Evolutionary conservation across 2,113 vertebrate genomes (phyloP).

Genomic region (Rhabdomys dilectus): DNA sequence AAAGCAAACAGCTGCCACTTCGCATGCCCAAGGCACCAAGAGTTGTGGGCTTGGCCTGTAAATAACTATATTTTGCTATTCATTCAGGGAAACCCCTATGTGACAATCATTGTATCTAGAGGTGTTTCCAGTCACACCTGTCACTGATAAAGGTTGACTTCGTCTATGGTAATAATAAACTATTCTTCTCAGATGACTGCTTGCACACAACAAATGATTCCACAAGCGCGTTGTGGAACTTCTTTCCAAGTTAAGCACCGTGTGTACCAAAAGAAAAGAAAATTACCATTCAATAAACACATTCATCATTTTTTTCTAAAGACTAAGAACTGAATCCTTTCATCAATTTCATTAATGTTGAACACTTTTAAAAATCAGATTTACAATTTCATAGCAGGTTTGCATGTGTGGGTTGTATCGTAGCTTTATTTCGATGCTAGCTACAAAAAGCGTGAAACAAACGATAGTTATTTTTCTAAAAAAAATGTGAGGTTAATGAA

Average conservation of each 20-base stretch:
- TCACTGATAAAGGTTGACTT: constrained; percentile 32
- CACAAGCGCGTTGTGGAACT: constrained; percentile 23
- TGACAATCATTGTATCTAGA: constrained; percentile 25
- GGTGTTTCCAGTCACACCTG: not conserved
- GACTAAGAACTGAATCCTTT: constrained; percentile 49
- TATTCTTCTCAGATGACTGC: constrained; percentile 32
- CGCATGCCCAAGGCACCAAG: not conserved
- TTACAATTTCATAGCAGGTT: constrained; percentile 20
- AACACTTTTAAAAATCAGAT: constrained; percentile 47
- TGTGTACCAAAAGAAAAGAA: constrained; percentile 37
- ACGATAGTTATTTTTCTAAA: not conserved
- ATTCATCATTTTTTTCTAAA: constrained; percentile 36
- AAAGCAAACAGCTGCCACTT: constrained; percentile 3
- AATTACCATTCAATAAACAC: not conserved
- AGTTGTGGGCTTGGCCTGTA: constrained; percentile 24
- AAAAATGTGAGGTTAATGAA: not conserved
- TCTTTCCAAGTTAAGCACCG: constrained; percentile 43
- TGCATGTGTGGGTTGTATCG: not conserved
- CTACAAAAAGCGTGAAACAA: constrained; percentile 25
- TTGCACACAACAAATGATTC: constrained; percentile 20
- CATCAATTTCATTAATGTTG: constrained; percentile 64
- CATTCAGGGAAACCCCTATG: not conserved
- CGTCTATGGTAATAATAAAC: not conserved
- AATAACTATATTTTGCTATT: not conserved
- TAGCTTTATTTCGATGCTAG: constrained; percentile 48